Evolutionary conservation across 2,113 vertebrate genomes (phyloP), one percentile per base, ranked within the genome.

Genomic region (Sialia sialis): DNA sequence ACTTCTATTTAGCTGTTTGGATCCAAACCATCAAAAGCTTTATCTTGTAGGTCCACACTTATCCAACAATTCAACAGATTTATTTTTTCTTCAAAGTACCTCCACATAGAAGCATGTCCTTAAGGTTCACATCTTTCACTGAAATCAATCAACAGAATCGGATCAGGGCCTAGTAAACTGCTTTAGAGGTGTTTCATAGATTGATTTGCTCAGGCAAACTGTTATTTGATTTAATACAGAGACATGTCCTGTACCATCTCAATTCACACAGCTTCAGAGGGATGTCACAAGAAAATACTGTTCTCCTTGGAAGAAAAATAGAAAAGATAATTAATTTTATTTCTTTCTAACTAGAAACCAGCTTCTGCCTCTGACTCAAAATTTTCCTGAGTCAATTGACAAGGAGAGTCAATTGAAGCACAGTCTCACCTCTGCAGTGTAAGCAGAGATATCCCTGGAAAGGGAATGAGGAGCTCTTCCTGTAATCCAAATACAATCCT

Each of bases 21-120:
- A 92, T 84, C 39, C 51, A 85, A 82, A 41, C 44, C 13, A 39
- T 39, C 32, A 34, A 69, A 91, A 72, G 2, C 23, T 55, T 73
- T 48, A 36, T n/a, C 16, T 30, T 84, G 36, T 7, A n/a, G 1
- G 3, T 54, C 32, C 0, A 0, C 34, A 56, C 41, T 26, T 58
- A 36, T 15, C 54, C 41, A 74, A 19, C 41, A 56, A 36, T 29
- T 67, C 26, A 29, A 68, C 9, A 77, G 41, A 52, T 80, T 68
- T 32, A 9, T 41, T 60, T 76, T 30, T 64, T 59, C 11, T 9
- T 12, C 13, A 27, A 27, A 95, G 17, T 26, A 75, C 32, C 25
- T 89, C 32, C 52, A 39, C 27, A 62, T 12, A 80, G 49, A 80
- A 88, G 7, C 21, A 75, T 34, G n/a, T n/a, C 82, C 67, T 73